Evolutionary conservation across 2,888 invertebrate genomes (phyloP).

Genomic region (Rhopalosiphum nymphaeae): DNA sequence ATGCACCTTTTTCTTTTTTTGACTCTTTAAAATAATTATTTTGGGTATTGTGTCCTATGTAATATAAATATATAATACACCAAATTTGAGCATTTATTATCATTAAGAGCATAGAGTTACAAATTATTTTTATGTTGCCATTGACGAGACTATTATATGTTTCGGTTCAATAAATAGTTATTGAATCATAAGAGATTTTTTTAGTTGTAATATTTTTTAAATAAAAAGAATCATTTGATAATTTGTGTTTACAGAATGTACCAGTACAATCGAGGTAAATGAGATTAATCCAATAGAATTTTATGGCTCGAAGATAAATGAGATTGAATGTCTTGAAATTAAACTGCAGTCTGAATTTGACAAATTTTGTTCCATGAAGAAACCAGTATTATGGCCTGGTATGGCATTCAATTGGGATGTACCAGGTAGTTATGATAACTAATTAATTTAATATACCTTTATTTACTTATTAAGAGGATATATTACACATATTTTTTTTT

Average conservation of each 20-base stretch:
- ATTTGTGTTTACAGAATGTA: conserved; percentile 19
- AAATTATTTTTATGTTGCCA: neutral
- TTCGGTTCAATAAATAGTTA: neutral
- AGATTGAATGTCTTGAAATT: conserved; percentile 41
- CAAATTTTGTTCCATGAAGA: conserved; percentile 22
- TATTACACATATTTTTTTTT: neutral
- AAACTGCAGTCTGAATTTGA: conserved; percentile 25
- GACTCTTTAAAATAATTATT: neutral
- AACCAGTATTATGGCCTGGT: conserved; percentile 59
- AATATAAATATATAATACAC: neutral
- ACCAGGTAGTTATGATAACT: conserved; percentile 44
- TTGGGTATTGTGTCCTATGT: neutral
- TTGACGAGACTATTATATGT: neutral
- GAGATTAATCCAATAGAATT: conserved; percentile 3
- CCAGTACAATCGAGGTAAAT: neutral
- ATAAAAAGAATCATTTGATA: neutral
- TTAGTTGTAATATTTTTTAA: neutral
- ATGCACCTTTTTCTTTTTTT: neutral
- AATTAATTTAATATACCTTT: neutral
- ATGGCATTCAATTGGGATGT: conserved; percentile 55
- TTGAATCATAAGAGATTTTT: neutral
- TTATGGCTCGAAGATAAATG: conserved; percentile 42
- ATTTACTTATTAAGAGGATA: neutral
- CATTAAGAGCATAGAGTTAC: neutral
- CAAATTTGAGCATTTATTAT: neutral